Evolutionary conservation across 2,888 invertebrate genomes (phyloP), one percentile per base, ranked within the genome.

Genomic region (Nemapogon koenigi): DNA sequence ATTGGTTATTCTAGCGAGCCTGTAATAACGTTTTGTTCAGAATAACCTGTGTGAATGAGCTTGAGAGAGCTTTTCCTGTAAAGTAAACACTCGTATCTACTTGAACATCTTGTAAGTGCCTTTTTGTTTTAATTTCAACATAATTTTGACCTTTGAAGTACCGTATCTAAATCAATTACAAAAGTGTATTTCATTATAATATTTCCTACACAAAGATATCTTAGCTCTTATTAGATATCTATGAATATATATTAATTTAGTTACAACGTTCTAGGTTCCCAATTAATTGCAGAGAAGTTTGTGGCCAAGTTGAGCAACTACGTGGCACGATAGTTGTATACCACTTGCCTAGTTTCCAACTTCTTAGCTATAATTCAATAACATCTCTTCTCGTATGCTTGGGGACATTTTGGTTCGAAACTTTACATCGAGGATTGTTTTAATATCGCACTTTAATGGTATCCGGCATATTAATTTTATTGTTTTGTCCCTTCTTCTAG

Each of bases 221-320:
- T n/a, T n/a, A n/a, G n/a, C n/a, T n/a, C n/a, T n/a, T n/a, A n/a
- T n/a, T n/a, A n/a, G n/a, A n/a, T n/a, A n/a, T n/a, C n/a, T n/a
- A n/a, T n/a, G n/a, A n/a, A n/a, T n/a, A n/a, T n/a, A n/a, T n/a
- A 49, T 44, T 50, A 50, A 50, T 49, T 39, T 42, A 52, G 50
- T 51, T 52, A 50, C 37, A 28, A n/a, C 33, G 48, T 49, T 43
- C 41, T 41, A 46, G 48, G 49, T 53, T 48, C 49, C 51, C 48
- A 54, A 57, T 57, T 60, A 62, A 62, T 60, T 56, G 55, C 53
- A 49, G 48, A 48, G 46, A 56, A 55, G 47, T 59, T 58, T 48
- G 52, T 48, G 44, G 41, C 38, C 39, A 52, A 62, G 55, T 58
- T 59, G 48, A 40, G 42, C 42, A 43, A 40, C 45, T 47, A 41